A percentile compares a stretch with the other conserved stretches of the same genome.
phyloP scores from a whole-genome alignment of 2,888 invertebrate genomes.

The Linyphia triangularis region DNA sequence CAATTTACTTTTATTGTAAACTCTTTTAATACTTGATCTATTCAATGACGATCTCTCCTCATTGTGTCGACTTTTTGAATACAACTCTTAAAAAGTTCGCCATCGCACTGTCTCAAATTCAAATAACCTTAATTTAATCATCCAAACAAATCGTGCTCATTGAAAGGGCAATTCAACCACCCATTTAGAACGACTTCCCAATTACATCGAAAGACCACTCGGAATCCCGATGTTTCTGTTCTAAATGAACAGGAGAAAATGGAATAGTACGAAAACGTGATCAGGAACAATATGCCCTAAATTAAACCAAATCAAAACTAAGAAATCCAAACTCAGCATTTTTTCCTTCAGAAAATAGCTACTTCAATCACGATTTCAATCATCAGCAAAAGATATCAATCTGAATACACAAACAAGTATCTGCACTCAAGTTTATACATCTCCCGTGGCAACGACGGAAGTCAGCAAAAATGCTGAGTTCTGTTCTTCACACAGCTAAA shows the following conservation, averaged over 20 bases:
- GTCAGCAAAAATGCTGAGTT: background rate
- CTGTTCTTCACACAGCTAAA: background rate
- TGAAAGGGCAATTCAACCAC: background rate
- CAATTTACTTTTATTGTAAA: too few species aligned
- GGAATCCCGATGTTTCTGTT: constrained; percentile 8
- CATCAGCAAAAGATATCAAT: constrained; percentile 49
- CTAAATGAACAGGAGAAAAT: background rate
- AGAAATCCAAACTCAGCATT: constrained; percentile 23
- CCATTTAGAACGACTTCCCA: background rate
- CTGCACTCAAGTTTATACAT: constrained; percentile 30
- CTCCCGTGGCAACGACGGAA: background rate
- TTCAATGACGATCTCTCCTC: too few species aligned
- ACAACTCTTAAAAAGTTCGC: too few species aligned
- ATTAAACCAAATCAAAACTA: background rate
- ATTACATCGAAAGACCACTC: background rate
- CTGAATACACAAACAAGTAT: constrained; percentile 49
- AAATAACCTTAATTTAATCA: too few species aligned
- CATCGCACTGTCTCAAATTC: too few species aligned
- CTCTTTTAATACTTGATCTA: too few species aligned
- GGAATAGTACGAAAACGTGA: constrained; percentile 20
- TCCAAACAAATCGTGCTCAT: background rate
- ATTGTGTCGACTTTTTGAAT: too few species aligned
- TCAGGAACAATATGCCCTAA: constrained; percentile 25
- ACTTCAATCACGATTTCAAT: constrained; percentile 32
- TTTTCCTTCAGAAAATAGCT: constrained; percentile 3